These are phyloP conservation scores for Lasioglossum figueresi DNA, from an alignment of 2,888 invertebrate species.

Conservation along the genomic window DNA sequence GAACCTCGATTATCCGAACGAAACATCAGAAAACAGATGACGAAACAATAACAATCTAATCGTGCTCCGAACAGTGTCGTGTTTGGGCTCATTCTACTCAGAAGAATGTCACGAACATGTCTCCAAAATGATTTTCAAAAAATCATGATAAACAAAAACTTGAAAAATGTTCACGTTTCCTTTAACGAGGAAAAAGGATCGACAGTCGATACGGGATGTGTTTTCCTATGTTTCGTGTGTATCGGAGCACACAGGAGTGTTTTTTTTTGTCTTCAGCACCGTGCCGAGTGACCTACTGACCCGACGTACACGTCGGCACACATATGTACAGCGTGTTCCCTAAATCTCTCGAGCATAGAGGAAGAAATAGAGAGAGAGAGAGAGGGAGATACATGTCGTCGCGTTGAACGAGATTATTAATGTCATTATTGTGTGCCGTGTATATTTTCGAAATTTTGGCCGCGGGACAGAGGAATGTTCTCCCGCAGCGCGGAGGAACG, in stretches of 20 bases:
- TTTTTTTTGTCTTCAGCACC: neutral
- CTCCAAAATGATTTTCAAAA: neutral
- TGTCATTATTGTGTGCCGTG: neutral
- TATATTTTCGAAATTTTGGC: neutral
- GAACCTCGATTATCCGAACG: neutral
- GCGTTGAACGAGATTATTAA: neutral
- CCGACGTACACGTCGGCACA: neutral
- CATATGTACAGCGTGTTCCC: neutral
- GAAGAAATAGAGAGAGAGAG: neutral
- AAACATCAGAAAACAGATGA: neutral
- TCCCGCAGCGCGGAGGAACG: neutral
- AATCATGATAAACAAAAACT: neutral
- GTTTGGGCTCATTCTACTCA: neutral
- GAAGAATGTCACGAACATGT: neutral
- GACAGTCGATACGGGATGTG: too few species aligned
- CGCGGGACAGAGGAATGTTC: neutral
- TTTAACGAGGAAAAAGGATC: neutral
- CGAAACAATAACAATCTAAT: neutral
- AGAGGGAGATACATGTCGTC: neutral
- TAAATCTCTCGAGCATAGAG: slow-evolving; percentile 9
- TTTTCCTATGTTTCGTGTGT: neutral
- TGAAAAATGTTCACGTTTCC: neutral
- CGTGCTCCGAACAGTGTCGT: neutral
- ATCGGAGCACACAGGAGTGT: neutral
- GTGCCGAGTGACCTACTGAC: slow-evolving; percentile 2